Evolutionary conservation across 2,113 vertebrate species (phyloP).

Genomic region (Anarrhichthys ocellatus): DNA sequence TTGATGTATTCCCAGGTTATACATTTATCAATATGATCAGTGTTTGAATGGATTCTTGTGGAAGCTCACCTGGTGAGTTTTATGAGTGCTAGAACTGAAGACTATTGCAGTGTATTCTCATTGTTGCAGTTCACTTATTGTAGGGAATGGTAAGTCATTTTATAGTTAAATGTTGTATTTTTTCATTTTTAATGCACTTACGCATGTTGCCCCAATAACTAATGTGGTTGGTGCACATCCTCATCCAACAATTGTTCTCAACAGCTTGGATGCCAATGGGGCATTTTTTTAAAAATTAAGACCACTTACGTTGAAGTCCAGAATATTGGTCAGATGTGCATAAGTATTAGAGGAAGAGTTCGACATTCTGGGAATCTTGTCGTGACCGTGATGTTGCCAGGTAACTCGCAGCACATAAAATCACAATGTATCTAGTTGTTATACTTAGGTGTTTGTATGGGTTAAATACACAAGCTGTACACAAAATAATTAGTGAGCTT

Average conservation of each 20-base stretch:
- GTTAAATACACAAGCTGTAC: background rate
- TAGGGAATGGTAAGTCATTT: background rate
- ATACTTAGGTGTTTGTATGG: background rate
- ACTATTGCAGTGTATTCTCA: background rate
- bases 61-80: conserved; percentile 15
- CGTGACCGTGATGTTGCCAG: background rate
- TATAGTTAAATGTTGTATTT: background rate
- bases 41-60: conserved; percentile 8
- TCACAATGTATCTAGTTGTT: background rate
- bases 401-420: background rate
- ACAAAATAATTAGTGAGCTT: background rate
- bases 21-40: background rate
- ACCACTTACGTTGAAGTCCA: background rate
- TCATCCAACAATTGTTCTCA: background rate
- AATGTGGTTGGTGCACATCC: no score
- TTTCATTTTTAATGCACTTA: background rate
- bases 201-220: background rate
- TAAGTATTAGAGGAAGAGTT: background rate
- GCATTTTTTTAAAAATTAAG: background rate
- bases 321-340: background rate
- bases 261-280: background rate
- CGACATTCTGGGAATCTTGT: background rate
- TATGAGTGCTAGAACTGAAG: conserved; percentile 3
- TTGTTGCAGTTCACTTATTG: conserved; percentile 5
- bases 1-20: conserved; percentile 39